Evolutionary conservation across 2,113 vertebrate genomes (phyloP), one percentile per base, ranked within the genome.

Genomic region (Edolisoma coerulescens): DNA sequence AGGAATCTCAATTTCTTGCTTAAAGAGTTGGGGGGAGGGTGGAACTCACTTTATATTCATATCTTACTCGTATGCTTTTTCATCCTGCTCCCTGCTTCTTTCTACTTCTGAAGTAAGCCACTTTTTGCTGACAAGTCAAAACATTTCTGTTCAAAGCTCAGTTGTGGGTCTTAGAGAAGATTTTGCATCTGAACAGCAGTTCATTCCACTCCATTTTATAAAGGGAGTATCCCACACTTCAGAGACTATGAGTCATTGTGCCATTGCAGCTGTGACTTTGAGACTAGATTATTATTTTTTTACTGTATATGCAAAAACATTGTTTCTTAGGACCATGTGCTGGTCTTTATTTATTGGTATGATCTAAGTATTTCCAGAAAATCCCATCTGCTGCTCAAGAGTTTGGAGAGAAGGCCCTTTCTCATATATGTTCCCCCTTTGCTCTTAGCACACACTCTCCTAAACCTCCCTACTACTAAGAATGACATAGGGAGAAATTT

Each of bases 191-290:
- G 64, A 96, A 77, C 15, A 18, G 76, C 87, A 75, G 52, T n/a
- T 96, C 69, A 75, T 90, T 92, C 80, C 90, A 65, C 57, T 90
- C 56, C 28, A 35, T 84, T 90, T 94, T 77, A 74, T 22, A 86
- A 92, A 89, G 85, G 93, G 93, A 91, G 90, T 73, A 96, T 87
- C 96, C 93, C 85, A 87, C 52, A 89, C 83, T 97, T 91, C 28
- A 60, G 65, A 92, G 85, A 57, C 60, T 68, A 32, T 94, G 96
- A 96, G 88, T 97, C 93, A 96, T 89, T 39, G 63, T 39, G 52
- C 56, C 95, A 86, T 23, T 90, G 83, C 92, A 94, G 95, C 93
- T 96, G 83, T 83, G 85, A 73, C 87, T 94, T 39, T 18, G 45
- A 93, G 88, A 84, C 71, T 21, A 82, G 65, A 70, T 73, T 69